Evolutionary conservation across 2,888 invertebrate species (phyloP).

Genomic region (Amblyjoppa fuscipennis): DNA sequence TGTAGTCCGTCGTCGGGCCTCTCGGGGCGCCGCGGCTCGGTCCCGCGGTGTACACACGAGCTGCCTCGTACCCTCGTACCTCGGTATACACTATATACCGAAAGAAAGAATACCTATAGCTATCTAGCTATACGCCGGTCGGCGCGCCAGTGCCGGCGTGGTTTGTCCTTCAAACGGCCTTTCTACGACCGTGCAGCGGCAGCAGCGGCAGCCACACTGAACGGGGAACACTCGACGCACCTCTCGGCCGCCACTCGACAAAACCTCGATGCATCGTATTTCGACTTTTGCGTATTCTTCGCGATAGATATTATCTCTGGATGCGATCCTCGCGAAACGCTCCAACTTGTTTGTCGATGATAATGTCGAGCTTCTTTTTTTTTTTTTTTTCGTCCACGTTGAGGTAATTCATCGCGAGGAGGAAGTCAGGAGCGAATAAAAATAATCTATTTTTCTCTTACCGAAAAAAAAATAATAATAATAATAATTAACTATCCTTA

Average conservation of each 20-base stretch:
- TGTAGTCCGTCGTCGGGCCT: conserved; percentile 40
- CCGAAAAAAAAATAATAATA: not conserved
- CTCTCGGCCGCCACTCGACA: conserved; percentile 29
- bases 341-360: not conserved
- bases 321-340: not conserved
- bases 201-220: conserved; percentile 5
- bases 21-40: conserved; percentile 31
- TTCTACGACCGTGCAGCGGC: conserved; percentile 75
- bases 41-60: conserved; percentile 35
- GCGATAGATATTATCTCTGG: conserved; percentile 2
- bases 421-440: not conserved
- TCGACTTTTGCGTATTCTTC: conserved; percentile 1
- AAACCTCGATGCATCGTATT: conserved; percentile 28
- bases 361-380: not conserved
- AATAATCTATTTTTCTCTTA: not conserved
- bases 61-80: conserved; percentile 35
- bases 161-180: conserved; percentile 83
- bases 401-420: not conserved
- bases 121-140: conserved; percentile 62
- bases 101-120: conserved; percentile 61
- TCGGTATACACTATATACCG: conserved; percentile 7
- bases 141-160: conserved; percentile 77
- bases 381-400: not conserved
- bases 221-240: conserved; percentile 33
- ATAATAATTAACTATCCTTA: not conserved